phyloP scores from a whole-genome alignment of 2,888 invertebrate genomes.

The Epirrita christyi region DNA sequence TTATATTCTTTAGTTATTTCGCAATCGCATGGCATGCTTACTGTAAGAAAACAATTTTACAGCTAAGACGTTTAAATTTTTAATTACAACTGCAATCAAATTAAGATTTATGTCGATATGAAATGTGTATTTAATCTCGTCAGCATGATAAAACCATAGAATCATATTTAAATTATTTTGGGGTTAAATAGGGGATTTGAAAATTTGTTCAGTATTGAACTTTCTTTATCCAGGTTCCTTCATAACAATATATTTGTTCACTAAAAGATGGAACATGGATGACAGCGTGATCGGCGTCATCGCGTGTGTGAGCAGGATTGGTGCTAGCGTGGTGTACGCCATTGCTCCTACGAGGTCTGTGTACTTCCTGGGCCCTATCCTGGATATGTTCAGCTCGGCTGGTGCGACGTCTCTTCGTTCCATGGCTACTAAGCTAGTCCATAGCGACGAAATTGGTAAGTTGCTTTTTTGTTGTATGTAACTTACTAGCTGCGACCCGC shows the following conservation, averaged over 20 bases:
- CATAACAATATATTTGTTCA: slow-evolving; percentile 81
- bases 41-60: too few species aligned
- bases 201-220: slow-evolving; percentile 23
- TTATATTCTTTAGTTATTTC: not conserved
- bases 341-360: slow-evolving; percentile 72
- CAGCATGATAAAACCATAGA: not conserved
- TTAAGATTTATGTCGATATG: not conserved
- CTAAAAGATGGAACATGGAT: slow-evolving; percentile 77
- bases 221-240: slow-evolving; percentile 71
- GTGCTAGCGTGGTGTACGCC: slow-evolving; percentile 79
- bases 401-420: slow-evolving; percentile 84
- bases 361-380: slow-evolving; percentile 81
- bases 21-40: not conserved
- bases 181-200: slow-evolving; percentile 1
- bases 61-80: not conserved
- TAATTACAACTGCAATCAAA: not conserved
- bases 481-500: too few species aligned
- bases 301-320: slow-evolving; percentile 81
- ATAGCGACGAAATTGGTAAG: slow-evolving; percentile 83
- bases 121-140: not conserved
- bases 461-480: not conserved
- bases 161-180: not conserved
- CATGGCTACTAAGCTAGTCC: slow-evolving; percentile 83
- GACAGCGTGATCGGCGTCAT: slow-evolving; percentile 80
- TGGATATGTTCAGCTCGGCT: slow-evolving; percentile 84